Evolutionary conservation across 2,797 vertebrate genomes (phyloP).

Genomic region (Melopsittacus undulatus): DNA sequence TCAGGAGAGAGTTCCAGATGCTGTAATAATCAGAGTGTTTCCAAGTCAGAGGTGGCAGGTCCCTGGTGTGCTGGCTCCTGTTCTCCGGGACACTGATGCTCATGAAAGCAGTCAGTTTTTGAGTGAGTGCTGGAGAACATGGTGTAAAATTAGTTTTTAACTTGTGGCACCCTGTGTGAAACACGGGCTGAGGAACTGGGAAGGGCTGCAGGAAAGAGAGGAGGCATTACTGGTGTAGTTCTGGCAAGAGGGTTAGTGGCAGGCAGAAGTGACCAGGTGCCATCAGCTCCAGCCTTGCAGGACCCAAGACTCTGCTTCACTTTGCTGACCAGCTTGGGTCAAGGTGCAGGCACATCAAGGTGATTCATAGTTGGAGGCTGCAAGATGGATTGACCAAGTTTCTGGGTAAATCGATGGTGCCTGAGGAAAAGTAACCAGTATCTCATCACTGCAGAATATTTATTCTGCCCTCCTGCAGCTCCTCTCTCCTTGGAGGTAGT

Average conservation of each 20-base stretch:
- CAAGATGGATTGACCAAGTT: background rate
- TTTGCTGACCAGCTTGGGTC: background rate
- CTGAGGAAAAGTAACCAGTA: background rate
- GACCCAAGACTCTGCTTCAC: background rate
- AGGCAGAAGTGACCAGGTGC: background rate
- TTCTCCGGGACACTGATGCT: background rate
- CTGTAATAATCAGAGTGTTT: background rate
- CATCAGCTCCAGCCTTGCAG: background rate
- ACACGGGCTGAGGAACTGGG: background rate
- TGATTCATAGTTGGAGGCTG: background rate
- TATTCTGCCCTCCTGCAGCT: background rate
- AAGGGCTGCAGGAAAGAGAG: background rate
- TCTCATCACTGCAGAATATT: background rate
- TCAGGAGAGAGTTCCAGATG: background rate
- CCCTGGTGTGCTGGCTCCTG: background rate
- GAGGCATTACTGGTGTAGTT: background rate
- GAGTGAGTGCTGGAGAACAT: background rate
- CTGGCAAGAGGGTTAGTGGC: background rate
- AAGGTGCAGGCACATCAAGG: background rate
- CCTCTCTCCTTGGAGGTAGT: background rate
- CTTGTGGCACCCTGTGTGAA: background rate
- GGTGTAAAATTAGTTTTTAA: background rate
- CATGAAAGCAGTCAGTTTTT: background rate
- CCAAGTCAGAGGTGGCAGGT: background rate
- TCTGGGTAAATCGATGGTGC: background rate